Base-by-base conservation (phyloP, 2,888 invertebrate species). In the Lasioglossum lativentre region DNA sequence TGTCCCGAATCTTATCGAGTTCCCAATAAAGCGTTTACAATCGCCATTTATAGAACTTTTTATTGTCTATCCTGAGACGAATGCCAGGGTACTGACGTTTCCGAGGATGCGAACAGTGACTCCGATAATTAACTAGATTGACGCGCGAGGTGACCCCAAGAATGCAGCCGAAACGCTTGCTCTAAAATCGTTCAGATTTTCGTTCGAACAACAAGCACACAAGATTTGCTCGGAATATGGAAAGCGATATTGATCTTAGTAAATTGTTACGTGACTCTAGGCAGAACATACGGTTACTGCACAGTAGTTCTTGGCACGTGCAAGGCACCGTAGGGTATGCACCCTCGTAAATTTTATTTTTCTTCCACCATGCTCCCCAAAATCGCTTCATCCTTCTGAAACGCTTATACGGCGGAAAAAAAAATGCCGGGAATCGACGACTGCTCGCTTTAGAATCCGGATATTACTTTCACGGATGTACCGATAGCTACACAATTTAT, bases 261-360 rank as follows among this genome's bases (percentile, higher is more conserved):
- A 68, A 68, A 68, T 68, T 68, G 68, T 68, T 68, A 68, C 68
- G 68, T 68, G 68, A 68, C 68, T 68, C 68, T 68, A 68, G 68
- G 68, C 23, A 68, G 68, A 68, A 68, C 68, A 68, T 68, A 68
- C 38, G 68, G 68, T 68, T 68, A 38, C 68, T 38, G 68, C 68
- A 68, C 68, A 23, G 68, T 68, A 68, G 68, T 68, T 68, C 68
- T 68, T 68, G 68, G 68, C 68, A 68, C 68, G 68, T 68, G 68
- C 68, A 38, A 68, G 68, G 38, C 68, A 38, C 38, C 68, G 68
- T 68, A 38, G 68, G 68, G 34, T 68, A 68, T 68, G 68, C 68
- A 38, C 68, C 38, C 68, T 68, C 68, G 68, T 68, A 68, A 68
- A 68, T 68, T 68, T 68, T 68, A 68, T 68, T 68, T 68, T 68